phyloP scores from a whole-genome alignment of 2,113 vertebrate species.

The Hippocampus barbouri region DNA sequence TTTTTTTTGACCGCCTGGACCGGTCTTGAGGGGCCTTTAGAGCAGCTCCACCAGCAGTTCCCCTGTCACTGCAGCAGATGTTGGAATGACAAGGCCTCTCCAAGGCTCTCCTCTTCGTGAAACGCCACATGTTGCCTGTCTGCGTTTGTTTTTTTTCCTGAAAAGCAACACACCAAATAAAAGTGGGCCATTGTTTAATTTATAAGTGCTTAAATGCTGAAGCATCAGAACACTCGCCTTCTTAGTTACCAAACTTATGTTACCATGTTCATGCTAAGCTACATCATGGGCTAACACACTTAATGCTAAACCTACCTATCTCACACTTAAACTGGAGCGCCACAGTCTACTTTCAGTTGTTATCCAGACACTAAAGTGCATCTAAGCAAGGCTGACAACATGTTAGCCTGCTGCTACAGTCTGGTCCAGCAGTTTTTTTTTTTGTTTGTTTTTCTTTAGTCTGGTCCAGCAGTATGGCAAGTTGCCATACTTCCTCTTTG shows the following conservation, averaged over 20 bases:
- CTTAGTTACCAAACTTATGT: background rate
- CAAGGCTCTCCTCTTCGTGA: constrained; percentile 10
- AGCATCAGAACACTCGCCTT: background rate
- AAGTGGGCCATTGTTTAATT: background rate
- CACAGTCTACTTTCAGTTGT: background rate
- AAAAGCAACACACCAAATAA: background rate
- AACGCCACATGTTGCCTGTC: constrained; percentile 32
- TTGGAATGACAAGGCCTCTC: constrained; percentile 20
- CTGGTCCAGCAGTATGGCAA: too few relatives aligned
- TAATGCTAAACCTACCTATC: background rate
- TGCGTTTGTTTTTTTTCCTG: background rate
- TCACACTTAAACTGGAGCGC: background rate
- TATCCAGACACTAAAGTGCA: background rate
- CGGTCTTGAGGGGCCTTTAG: constrained; percentile 13
- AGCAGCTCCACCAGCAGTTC: constrained; percentile 37
- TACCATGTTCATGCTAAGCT: background rate
- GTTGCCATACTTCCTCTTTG: background rate
- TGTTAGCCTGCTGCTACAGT: background rate
- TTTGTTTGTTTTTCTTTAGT: too few relatives aligned
- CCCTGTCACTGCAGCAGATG: constrained; percentile 35
- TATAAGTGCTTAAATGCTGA: background rate
- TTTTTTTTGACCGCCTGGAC: constrained; percentile 20
- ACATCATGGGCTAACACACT: background rate
- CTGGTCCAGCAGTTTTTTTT: too few relatives aligned
- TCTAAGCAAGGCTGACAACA: background rate